Conservation (phyloP, 2,797 vertebrate species). For the Apogon talboti region DNA sequence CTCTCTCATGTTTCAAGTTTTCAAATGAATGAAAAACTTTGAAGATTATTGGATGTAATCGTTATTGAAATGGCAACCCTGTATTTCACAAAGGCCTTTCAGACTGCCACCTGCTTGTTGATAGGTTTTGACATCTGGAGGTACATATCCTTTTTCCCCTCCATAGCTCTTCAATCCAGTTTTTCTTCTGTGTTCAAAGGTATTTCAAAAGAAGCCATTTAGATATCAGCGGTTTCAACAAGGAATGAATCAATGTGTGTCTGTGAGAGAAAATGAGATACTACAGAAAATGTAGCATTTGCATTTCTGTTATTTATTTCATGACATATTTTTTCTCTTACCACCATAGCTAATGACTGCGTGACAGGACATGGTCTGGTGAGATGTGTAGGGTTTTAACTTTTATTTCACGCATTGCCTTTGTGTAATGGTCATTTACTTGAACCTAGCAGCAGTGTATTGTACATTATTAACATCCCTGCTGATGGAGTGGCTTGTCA, state of each 20-base stretch:
- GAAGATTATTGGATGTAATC: constrained; percentile 50
- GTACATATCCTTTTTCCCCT: neutral
- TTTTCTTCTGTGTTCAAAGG: constrained; percentile 35
- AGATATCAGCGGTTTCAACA: constrained; percentile 44
- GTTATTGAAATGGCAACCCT: constrained; percentile 20
- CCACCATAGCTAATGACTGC: constrained; percentile 34
- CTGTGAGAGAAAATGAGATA: constrained; percentile 20
- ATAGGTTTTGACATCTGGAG: constrained; percentile 41
- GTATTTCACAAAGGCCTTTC: constrained; percentile 26
- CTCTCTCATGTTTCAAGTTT: constrained; percentile 30
- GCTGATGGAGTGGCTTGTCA: constrained; percentile 82
- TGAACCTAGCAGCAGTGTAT: constrained; percentile 71
- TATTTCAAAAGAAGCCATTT: constrained; percentile 47
- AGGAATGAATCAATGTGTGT: constrained; percentile 13
- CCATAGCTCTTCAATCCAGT: constrained; percentile 17
- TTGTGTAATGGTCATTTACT: constrained; percentile 76
- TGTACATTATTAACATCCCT: constrained; percentile 77
- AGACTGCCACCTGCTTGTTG: constrained; percentile 46
- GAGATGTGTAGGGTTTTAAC: constrained; percentile 35
- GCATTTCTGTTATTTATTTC: constrained; percentile 25
- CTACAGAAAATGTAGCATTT: constrained; percentile 6
- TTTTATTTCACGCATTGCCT: constrained; percentile 67
- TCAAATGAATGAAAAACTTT: constrained; percentile 40
- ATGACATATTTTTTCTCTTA: constrained; percentile 12
- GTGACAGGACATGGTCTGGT: constrained; percentile 33